These are phyloP conservation scores for Drosophila subsilvestris DNA, from an alignment of 2,888 invertebrate genomes.

Conservation along the genomic window DNA sequence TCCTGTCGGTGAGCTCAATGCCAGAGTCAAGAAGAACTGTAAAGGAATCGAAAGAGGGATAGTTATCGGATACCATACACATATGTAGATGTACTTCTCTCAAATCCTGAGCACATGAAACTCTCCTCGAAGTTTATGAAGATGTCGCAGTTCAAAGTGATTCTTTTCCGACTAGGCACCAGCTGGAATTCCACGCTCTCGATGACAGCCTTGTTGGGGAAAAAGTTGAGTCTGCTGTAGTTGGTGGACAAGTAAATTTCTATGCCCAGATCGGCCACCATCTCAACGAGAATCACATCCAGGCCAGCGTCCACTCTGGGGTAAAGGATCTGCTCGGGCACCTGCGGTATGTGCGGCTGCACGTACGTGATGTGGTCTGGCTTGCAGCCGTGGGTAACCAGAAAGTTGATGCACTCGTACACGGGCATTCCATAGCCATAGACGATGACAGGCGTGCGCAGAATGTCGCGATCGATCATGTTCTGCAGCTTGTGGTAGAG, in stretches of 20 bases:
- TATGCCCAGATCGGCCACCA: slow-evolving; percentile 68
- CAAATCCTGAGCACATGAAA: slow-evolving; percentile 15
- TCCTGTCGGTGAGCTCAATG: slow-evolving; percentile 34
- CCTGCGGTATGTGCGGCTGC: slow-evolving; percentile 36
- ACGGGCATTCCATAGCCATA: slow-evolving; percentile 67
- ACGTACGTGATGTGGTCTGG: slow-evolving; percentile 58
- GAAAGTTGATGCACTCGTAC: slow-evolving; percentile 74
- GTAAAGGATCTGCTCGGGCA: slow-evolving; percentile 48
- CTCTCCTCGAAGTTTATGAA: slow-evolving; percentile 69
- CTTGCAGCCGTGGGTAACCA: slow-evolving; percentile 65
- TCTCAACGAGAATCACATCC: slow-evolving; percentile 56
- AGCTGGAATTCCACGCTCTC: slow-evolving; percentile 55
- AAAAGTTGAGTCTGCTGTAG: slow-evolving; percentile 35
- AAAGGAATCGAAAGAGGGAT: background rate
- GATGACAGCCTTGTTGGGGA: slow-evolving; percentile 38
- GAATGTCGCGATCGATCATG: slow-evolving; percentile 7
- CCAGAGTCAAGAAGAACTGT: slow-evolving; percentile 40
- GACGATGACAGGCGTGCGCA: slow-evolving; percentile 53
- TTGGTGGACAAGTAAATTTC: slow-evolving; percentile 42
- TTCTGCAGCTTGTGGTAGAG: slow-evolving; percentile 73
- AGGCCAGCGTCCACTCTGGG: slow-evolving; percentile 62
- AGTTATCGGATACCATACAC: accelerated
- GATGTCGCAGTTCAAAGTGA: slow-evolving; percentile 60
- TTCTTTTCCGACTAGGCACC: background rate
- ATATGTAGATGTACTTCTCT: slow-evolving; percentile 34